These are phyloP conservation scores for Laodelphax striatellus DNA, from an alignment of 1,140 invertebrate genomes.

Conservation along the genomic window DNA sequence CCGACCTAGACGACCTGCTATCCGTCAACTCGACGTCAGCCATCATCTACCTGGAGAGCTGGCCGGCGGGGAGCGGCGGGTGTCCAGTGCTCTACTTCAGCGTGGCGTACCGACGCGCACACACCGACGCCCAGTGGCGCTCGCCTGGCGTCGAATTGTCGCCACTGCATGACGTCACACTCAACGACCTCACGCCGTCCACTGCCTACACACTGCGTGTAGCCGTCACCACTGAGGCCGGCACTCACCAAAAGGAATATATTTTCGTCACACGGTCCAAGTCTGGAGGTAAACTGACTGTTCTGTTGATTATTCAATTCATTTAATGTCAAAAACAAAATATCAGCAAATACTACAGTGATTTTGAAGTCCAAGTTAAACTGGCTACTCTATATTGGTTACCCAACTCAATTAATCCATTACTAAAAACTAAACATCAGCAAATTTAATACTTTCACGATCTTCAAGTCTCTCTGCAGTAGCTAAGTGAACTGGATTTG, in stretches of 20 bases:
- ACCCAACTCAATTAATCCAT: too few species aligned
- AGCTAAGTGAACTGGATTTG: too few species aligned
- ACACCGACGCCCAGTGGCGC: slow-evolving; percentile 10
- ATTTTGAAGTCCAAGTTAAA: too few species aligned
- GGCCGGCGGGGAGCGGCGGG: slow-evolving; percentile 34
- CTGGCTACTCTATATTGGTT: too few species aligned
- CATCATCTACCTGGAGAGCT: slow-evolving; percentile 33
- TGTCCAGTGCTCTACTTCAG: slow-evolving; percentile 43
- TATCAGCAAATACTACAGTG: too few species aligned
- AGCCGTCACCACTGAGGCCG: slow-evolving; percentile 68
- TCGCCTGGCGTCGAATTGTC: slow-evolving; percentile 18
- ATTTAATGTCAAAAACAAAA: too few species aligned
- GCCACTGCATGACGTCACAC: slow-evolving; percentile 42
- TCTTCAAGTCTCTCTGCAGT: too few species aligned
- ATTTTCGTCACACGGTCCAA: slow-evolving; percentile 69
- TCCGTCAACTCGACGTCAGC: slow-evolving; percentile 28
- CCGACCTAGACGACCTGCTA: slow-evolving; percentile 24
- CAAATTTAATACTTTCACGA: too few species aligned
- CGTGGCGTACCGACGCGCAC: slow-evolving; percentile 27
- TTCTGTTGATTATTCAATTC: not conserved
- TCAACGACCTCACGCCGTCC: slow-evolving; percentile 55
- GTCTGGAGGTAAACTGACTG: slow-evolving; percentile 46
- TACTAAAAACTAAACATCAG: too few species aligned
- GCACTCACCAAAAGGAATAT: slow-evolving; percentile 53
- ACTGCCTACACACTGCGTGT: slow-evolving; percentile 68